Base-by-base conservation (phyloP, 1,140 invertebrate genomes). In the Grapholita molesta region DNA sequence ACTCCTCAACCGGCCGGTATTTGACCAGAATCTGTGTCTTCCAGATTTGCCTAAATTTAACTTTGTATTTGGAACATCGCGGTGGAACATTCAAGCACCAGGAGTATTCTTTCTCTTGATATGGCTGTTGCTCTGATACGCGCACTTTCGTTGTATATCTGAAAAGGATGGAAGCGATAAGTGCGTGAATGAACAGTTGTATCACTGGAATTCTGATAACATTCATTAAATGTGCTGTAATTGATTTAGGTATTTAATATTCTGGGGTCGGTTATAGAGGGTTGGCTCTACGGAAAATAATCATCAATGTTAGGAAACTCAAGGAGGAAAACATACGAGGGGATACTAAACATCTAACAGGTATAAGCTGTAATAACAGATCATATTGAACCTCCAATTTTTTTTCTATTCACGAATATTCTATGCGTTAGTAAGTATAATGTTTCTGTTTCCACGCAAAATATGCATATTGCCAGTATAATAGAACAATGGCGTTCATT, bases 51-150 rank as follows among this genome's bases (percentile, higher is more conserved):
- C 94, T 94, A 74, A 96, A 95, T 70, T 95, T 94, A 28, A 97
- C 95, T 80, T 94, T 96, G 85, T 97, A 98, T 82, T 95, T 96
- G 35, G 96, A 96, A 89, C 97, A 98, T 82, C 95, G 93, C 11
- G 96, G 96, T 30, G 97, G 97, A 33, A 98, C 93, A 78, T 94
- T 96, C 6, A 97, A 92, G 91, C 97, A 98, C 95, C 96, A 98
- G 0, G 94, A 94, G 73, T 95, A 95, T 68, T 95, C 95, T 55
- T 96, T 94, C 38, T 96, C 94, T 89, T 97, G 96, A 76, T 96
- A 97, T 0, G 97, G 96, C 84, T 96, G 95, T 78, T 95, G 91
- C 84, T 96, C 96, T 0, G 96, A 95, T 33, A 97, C 94, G 74
- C 93, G 93, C 7, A 97, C 95, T 21, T 94, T 95, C 42, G 94